Percentiles rank a stretch among this genome's conserved stretches.
These are phyloP conservation scores for Ochotona curzoniae DNA, from an alignment of 2,113 vertebrate species.

Conservation along the genomic window DNA sequence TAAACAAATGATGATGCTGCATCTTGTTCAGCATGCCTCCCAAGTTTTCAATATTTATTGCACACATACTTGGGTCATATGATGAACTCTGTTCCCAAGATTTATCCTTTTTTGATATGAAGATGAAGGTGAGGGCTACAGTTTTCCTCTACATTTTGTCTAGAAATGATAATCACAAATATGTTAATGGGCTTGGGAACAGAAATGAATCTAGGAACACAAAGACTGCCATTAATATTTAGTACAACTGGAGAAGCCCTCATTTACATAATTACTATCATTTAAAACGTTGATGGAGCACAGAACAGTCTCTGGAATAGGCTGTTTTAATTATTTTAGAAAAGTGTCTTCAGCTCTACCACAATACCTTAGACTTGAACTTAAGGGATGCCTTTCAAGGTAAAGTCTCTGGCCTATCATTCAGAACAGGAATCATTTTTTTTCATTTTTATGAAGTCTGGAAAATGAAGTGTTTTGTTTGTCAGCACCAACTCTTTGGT, in stretches of 20 bases:
- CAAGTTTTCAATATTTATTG: constrained; percentile 22
- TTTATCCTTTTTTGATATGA: constrained; percentile 12
- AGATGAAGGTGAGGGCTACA: neutral
- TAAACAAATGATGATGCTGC: neutral
- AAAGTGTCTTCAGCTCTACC: neutral
- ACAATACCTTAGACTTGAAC: neutral
- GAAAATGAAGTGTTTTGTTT: neutral
- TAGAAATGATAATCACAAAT: constrained; percentile 13
- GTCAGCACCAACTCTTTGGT: neutral
- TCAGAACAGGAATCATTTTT: constrained; percentile 35
- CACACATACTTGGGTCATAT: neutral
- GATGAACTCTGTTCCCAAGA: neutral
- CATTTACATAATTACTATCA: constrained; percentile 45
- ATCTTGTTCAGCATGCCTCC: neutral
- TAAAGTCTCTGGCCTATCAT: neutral
- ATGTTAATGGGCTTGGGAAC: neutral
- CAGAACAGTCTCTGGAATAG: neutral
- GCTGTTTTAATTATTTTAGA: neutral
- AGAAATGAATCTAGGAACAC: constrained; percentile 10
- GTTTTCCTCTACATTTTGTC: constrained; percentile 1
- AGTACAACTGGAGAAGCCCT: neutral
- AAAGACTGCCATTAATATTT: constrained; percentile 42
- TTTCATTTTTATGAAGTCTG: neutral
- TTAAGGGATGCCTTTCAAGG: neutral
- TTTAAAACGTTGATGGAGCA: constrained; percentile 24